Evolutionary conservation across 1,140 invertebrate species (phyloP).

Genomic region (Pomacea maculata): DNA sequence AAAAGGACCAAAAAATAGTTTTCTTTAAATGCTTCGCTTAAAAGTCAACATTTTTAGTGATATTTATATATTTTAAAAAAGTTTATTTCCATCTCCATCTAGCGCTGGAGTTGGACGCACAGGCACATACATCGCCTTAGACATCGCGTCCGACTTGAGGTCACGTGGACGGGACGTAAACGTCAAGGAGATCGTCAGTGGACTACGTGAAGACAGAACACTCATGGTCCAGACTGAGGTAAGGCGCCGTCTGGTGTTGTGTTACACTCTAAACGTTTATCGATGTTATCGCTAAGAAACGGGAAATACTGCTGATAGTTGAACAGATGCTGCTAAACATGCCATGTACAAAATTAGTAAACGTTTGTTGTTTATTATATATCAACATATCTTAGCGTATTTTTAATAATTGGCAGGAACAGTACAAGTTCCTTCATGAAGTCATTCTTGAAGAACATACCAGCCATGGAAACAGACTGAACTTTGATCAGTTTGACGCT

Average conservation of each 20-base stretch:
- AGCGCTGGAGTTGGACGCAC: conserved; percentile 61
- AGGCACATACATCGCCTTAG: conserved; percentile 58
- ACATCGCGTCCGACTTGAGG: conserved; percentile 42
- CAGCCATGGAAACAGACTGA: background rate
- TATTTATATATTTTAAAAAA: background rate
- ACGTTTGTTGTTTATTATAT: too few relatives aligned
- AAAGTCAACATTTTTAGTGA: too few relatives aligned
- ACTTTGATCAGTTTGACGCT: too few relatives aligned
- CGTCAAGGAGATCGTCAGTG: conserved; percentile 30
- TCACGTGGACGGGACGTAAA: conserved; percentile 28
- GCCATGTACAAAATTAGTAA: too few relatives aligned
- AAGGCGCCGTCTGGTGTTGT: background rate
- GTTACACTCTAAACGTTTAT: too few relatives aligned
- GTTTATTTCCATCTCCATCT: background rate
- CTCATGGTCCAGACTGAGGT: conserved; percentile 44
- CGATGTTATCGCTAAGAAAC: too few relatives aligned
- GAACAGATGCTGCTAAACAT: too few relatives aligned
- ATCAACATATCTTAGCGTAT: too few relatives aligned
- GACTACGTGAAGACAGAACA: conserved; percentile 32
- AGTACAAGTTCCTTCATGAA: conserved; percentile 10
- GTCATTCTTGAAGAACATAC: background rate
- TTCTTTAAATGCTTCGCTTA: too few relatives aligned
- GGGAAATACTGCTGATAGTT: too few relatives aligned
- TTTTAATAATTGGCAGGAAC: background rate
- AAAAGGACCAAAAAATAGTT: too few relatives aligned